Percentiles rank a stretch among this genome's conserved stretches.
These are phyloP conservation scores for Lycocerus yunnanus DNA, from an alignment of 2,888 invertebrate genomes.

Conservation along the genomic window DNA sequence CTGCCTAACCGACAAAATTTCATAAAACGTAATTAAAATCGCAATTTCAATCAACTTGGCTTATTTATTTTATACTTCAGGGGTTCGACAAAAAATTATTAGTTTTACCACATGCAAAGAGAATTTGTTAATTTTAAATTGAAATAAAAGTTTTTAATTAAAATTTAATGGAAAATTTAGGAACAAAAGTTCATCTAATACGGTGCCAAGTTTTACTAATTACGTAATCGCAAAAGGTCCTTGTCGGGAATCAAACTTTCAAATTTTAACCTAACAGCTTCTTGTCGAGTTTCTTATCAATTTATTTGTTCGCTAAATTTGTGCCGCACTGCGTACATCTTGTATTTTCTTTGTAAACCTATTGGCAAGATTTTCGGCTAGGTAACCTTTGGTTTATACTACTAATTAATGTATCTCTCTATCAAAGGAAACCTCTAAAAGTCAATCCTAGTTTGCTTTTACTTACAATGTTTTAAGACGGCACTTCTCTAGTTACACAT, in stretches of 20 bases:
- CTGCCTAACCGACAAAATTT: neutral
- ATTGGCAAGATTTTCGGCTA: no score
- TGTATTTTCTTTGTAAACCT: no score
- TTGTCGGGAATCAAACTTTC: neutral
- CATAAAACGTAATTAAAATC: neutral
- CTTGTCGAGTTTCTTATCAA: neutral
- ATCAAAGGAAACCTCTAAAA: no score
- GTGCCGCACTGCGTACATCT: neutral
- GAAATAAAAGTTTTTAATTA: neutral
- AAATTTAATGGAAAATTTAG: neutral
- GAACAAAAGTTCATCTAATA: neutral
- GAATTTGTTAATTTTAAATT: neutral
- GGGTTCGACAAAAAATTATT: neutral
- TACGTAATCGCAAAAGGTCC: neutral
- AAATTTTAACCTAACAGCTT: neutral
- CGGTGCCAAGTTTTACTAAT: neutral
- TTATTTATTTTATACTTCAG: neutral
- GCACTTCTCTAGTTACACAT: no score
- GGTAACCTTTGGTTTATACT: no score
- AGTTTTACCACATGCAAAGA: neutral
- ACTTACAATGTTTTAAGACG: no score
- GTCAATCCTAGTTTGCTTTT: no score
- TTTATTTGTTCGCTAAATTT: neutral
- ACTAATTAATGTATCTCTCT: no score
- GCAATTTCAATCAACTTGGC: neutral